phyloP scores from a whole-genome alignment of 2,113 vertebrate genomes.

The Poeciliopsis prolifica region DNA sequence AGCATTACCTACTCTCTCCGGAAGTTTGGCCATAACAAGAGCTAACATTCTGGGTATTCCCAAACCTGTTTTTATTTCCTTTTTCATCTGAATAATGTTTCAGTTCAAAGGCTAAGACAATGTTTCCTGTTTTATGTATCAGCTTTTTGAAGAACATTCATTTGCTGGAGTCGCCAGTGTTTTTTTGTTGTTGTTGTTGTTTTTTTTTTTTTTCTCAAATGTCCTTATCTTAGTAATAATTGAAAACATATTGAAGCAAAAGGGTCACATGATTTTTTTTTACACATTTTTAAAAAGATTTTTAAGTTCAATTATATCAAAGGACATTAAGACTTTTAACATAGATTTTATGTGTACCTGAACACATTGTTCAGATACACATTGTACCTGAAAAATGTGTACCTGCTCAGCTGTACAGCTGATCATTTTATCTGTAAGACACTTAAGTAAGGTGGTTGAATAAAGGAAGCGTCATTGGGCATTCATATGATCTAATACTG shows the following conservation, averaged over 20 bases:
- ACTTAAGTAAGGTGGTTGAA: not conserved
- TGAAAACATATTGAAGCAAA: no score
- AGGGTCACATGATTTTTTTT: not conserved
- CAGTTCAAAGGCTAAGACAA: not conserved
- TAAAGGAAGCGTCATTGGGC: not conserved
- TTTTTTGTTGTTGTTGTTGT: not conserved
- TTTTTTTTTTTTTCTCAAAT: not conserved
- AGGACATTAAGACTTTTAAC: no score
- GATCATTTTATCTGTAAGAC: not conserved
- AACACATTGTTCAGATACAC: not conserved
- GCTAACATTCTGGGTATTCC: not conserved
- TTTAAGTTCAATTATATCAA: no score
- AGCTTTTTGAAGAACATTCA: not conserved
- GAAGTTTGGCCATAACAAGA: not conserved
- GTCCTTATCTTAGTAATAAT: no score
- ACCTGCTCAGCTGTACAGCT: no score
- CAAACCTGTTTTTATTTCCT: not conserved
- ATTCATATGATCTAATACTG: not conserved
- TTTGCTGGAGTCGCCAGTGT: not conserved
- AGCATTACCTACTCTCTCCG: not conserved
- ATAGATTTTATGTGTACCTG: no score
- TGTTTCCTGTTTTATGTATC: not conserved
- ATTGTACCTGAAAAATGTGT: not conserved
- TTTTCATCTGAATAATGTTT: not conserved
- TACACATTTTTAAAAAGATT: not conserved